phyloP scores from a whole-genome alignment of 2,113 vertebrate species.

The Nymphicus hollandicus region DNA sequence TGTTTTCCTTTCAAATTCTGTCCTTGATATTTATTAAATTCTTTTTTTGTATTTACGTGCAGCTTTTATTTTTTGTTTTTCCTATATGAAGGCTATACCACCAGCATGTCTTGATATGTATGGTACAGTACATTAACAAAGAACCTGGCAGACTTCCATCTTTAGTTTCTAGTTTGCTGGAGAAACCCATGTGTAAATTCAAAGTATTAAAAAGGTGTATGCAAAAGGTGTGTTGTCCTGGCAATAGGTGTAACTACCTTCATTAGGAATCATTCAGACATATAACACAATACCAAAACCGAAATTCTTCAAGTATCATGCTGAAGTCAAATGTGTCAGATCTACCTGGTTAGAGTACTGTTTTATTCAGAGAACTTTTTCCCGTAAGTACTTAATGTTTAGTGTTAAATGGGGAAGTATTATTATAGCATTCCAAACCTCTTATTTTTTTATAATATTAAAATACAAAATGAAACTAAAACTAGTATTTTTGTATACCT shows the following conservation, averaged over 20 bases:
- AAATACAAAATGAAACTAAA: background rate
- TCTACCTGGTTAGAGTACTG: background rate
- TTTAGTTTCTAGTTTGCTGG: background rate
- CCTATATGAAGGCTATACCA: background rate
- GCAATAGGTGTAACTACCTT: background rate
- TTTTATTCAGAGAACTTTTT: background rate
- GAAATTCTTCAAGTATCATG: background rate
- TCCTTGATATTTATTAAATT: background rate
- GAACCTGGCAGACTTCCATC: background rate
- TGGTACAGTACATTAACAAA: background rate
- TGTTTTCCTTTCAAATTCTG: background rate
- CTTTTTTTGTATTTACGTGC: background rate
- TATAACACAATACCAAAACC: background rate
- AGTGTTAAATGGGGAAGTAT: background rate
- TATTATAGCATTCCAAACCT: background rate
- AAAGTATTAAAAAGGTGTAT: background rate
- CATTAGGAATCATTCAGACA: background rate
- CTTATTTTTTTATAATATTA: background rate
- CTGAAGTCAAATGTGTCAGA: background rate
- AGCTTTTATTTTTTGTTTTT: background rate
- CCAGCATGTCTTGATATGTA: background rate
- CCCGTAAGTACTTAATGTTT: background rate
- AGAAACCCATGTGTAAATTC: background rate
- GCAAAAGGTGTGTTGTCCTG: background rate
- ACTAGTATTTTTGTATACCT: background rate